Percentiles rank a stretch among this genome's conserved stretches.
These are phyloP conservation scores for Aphrophora alni DNA, from an alignment of 2,888 invertebrate species.

Conservation along the genomic window DNA sequence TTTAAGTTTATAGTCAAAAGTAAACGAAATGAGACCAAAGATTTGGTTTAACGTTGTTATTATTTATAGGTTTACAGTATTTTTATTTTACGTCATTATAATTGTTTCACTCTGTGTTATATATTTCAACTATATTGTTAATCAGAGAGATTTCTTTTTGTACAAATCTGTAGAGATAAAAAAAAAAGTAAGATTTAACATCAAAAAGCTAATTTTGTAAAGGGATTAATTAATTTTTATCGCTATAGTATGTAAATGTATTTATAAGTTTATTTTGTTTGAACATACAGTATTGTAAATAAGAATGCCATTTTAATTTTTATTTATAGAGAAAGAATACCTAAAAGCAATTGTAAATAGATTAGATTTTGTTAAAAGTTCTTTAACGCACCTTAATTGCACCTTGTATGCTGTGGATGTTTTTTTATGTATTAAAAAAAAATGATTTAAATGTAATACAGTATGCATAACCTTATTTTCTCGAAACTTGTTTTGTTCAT, in stretches of 20 bases:
- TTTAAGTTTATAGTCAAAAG: background rate
- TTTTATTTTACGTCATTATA: background rate
- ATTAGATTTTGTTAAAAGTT: background rate
- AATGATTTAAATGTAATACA: background rate
- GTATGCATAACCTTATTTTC: background rate
- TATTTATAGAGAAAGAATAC: background rate
- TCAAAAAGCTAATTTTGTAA: background rate
- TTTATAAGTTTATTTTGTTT: background rate
- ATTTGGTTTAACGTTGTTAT: background rate
- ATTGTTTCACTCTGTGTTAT: no score
- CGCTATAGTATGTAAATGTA: background rate
- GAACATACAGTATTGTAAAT: background rate
- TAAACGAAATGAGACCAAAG: background rate
- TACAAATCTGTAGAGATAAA: background rate
- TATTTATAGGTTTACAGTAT: background rate
- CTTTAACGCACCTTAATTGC: background rate
- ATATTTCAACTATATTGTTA: background rate
- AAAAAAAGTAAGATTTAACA: background rate
- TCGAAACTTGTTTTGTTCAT: background rate
- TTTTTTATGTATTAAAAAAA: background rate
- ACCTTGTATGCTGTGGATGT: background rate
- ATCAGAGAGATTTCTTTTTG: background rate
- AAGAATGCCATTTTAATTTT: background rate
- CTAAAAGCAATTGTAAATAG: background rate
- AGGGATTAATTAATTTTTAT: background rate